Percentiles rank a stretch among this genome's conserved stretches.
Evolutionary conservation across 2,797 vertebrate species (phyloP).

Genomic region (Alfaro cultratus): DNA sequence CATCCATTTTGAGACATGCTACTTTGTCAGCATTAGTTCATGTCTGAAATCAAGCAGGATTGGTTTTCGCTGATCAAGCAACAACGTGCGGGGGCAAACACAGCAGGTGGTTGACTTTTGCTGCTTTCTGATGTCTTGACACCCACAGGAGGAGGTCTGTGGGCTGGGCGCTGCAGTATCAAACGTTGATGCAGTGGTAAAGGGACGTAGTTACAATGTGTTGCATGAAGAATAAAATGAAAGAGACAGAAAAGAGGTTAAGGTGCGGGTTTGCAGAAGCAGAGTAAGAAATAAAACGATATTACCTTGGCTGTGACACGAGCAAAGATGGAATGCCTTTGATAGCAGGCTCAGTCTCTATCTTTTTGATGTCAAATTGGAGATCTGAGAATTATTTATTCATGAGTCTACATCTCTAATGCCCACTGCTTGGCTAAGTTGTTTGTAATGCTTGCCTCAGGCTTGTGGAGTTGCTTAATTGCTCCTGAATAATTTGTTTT

Average conservation of each 20-base stretch:
- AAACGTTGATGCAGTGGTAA: constrained; percentile 44
- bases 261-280: neutral
- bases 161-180: constrained; percentile 56
- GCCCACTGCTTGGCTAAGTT: constrained; percentile 48
- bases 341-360: constrained; percentile 50
- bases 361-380: constrained; percentile 67
- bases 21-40: constrained; percentile 45
- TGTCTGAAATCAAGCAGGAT: constrained; percentile 40
- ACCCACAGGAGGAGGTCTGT: constrained; percentile 62
- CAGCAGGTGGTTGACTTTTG: constrained; percentile 63
- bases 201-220: constrained; percentile 68
- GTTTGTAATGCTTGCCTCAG: constrained; percentile 63
- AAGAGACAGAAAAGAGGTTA: constrained; percentile 22
- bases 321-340: constrained; percentile 54
- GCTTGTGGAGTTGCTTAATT: constrained; percentile 45
- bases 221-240: constrained; percentile 61
- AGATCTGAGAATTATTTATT: constrained; percentile 68
- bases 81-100: constrained; percentile 41
- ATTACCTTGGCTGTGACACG: constrained; percentile 59
- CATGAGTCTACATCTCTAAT: constrained; percentile 62
- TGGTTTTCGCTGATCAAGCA: constrained; percentile 60
- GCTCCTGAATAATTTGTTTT: constrained; percentile 55
- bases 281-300: constrained; percentile 42
- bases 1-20: constrained; percentile 24
- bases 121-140: constrained; percentile 69